Conservation (phyloP, 2,888 invertebrate species). For the Rambutsinella grinnellia region DNA sequence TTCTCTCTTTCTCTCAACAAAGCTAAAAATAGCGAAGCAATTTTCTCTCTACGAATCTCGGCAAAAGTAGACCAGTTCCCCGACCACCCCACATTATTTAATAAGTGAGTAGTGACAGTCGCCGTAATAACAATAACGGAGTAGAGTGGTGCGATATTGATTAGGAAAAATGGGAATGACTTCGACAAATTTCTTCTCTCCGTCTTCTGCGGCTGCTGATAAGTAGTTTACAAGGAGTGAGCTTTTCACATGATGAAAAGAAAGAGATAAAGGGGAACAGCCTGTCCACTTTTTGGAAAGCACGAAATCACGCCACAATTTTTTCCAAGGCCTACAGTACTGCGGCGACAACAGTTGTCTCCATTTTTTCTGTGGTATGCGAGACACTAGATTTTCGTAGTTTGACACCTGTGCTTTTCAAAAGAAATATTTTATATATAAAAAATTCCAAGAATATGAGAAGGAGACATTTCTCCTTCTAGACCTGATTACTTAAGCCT, state of each 20-base stretch:
- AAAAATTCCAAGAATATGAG: too few species aligned
- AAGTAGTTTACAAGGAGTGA: neutral
- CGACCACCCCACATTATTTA: conserved; percentile 11
- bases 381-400: neutral
- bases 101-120: neutral
- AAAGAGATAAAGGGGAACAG: neutral
- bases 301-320: too few species aligned
- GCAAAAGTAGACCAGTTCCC: too few species aligned
- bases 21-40: too few species aligned
- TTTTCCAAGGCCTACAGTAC: too few species aligned
- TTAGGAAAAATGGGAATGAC: conserved; percentile 40
- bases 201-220: neutral
- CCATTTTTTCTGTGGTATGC: too few species aligned
- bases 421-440: too few species aligned
- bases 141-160: conserved; percentile 21
- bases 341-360: too few species aligned
- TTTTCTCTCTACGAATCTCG: too few species aligned
- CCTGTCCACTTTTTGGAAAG: neutral
- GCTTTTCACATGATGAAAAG: conserved; percentile 8
- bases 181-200: conserved; percentile 33
- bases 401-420: neutral
- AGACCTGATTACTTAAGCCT: neutral
- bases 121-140: neutral
- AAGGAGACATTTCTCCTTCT: too few species aligned
- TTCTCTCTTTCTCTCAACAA: too few species aligned